Evolutionary conservation across 1,140 invertebrate genomes (phyloP), one percentile per base, ranked within the genome.

Genomic region (Zaprionus lachaisei): DNA sequence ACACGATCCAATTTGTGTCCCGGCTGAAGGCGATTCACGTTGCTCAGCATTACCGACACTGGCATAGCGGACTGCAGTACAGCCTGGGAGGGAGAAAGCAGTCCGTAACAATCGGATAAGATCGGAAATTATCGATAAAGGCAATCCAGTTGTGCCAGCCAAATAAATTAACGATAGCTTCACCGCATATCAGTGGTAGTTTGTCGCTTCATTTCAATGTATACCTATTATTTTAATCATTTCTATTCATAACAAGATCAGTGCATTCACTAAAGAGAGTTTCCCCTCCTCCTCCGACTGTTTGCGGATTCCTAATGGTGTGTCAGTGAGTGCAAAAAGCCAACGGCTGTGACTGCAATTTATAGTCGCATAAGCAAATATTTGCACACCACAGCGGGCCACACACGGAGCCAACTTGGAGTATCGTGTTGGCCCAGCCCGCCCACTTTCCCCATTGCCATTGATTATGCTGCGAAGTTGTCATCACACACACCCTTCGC

Each of bases 401-500:
- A 44, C 72, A 56, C 26, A 6, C 17, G 28, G 11, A 37, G 47
- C 37, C 28, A 58, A 70, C 56, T 56, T 49, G 44, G 28, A 15
- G 26, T n/a, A 14, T 28, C 34, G 3, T 41, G 70, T 63, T 54
- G 4, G 7, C 7, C 7, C 28, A 31, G 6, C 2, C 56, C 22
- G 20, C 76, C 64, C 77, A 69, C 37, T 65, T 37, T 17, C 51
- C 68, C 28, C 28, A 31, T 41, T 73, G 58, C 63, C 51, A 41
- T 68, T 80, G 83, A 86, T 89, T 86, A 86, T 80, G 74, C 71
- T 74, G 47, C 55, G 15, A 44, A 57, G 73, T 72, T 77, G 77
- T 63, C 81, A 57, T 47, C 41, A 61, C 55, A 60, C 41, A 61
- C 55, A 60, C 61, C 67, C 83, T 69, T 65, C 64, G 64, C 66